Base-by-base conservation (phyloP, 2,888 invertebrate species). In the Barypeithes pellucidus region DNA sequence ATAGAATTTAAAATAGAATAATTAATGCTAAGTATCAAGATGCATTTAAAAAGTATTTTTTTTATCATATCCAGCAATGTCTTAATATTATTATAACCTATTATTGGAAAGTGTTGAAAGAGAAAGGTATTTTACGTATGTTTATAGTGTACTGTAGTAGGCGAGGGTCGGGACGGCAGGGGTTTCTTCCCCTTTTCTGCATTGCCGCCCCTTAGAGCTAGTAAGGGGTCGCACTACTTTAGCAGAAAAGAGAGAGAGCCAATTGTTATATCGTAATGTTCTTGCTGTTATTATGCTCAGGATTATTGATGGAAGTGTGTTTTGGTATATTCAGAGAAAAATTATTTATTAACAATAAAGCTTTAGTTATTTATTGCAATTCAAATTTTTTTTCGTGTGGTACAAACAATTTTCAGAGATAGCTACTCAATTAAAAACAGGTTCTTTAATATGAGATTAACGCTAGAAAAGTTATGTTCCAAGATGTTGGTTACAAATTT, bases 141-240 rank as follows among this genome's bases (percentile, higher is more conserved):
- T 85, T 85, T 84, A 85, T 85, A 85, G 85, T 79, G 85, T 86
- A 86, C 85, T 86, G 85, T 86, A 86, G 86, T 86, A 85, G 85
- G 81, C 80, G 78, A 70, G 77, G 81, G 80, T 67, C 77, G 81
- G 81, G 81, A 79, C 78, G 81, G 82, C 81, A 80, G 78, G 81
- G 81, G 79, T 73, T 67, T 78, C 75, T 79, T 80, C 79, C 80
- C 78, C 71, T 78, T 78, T 75, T 83, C 84, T 85, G 84, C 84
- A 85, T 84, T 84, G 82, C 83, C 82, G 80, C 78, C 80, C 77
- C 84, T 84, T 80, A 72, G 75, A 61, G 39, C 70, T 80, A 80
- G 80, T 78, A 79, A 82, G 83, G 79, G 81, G 76, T 80, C 82
- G 83, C 80, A 84, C 82, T 84, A 85, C 84, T 84, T 84, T 84